Evolutionary conservation across 1,140 invertebrate genomes (phyloP), one percentile per base, ranked within the genome.

Genomic region (Drosophila pandora): DNA sequence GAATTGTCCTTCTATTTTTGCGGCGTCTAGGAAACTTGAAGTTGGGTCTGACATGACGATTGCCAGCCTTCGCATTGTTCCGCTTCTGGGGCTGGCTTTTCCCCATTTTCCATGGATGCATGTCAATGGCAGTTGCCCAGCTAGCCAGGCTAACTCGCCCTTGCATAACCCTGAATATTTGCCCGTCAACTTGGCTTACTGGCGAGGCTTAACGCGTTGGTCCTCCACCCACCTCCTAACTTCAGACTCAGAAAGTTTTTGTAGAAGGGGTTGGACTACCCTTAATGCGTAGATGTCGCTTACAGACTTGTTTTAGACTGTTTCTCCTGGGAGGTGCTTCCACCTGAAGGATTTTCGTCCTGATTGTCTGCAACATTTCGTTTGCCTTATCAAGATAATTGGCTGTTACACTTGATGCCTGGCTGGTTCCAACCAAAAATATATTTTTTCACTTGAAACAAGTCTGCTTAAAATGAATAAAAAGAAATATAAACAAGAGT

Each of bases 111-210:
- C 12, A 17, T 17, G 30, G 52, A 64, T 52, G 43, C 53, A 55
- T 64, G 60, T 45, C 71, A 74, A 64, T 55, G 71, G 30, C 70
- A 73, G 53, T 22, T 17, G 17, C 17, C 17, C 17, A 39, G 25
- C 32, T 39, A 72, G 47, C 45, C 23, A 43, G 5, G 13, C 41
- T 21, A 3, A 43, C n/a, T 39, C 34, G 53, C 23, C 39, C 49
- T 34, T 50, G 60, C 52, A 53, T 75, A 75, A 59, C 72, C 72
- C 72, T 75, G 72, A 75, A 75, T 65, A 75, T 75, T 67, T 55
- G 60, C 41, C 55, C 72, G 50, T 75, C 72, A 75, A 74, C 70
- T 59, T 67, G 72, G 70, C 72, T 74, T 75, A 74, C 45, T 57
- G 52, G 71, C 71, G 52, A 37, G 39, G 53, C 71, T 74, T 74